phyloP scores from a whole-genome alignment of 2,113 vertebrate species.

The Eulemur rufifrons region DNA sequence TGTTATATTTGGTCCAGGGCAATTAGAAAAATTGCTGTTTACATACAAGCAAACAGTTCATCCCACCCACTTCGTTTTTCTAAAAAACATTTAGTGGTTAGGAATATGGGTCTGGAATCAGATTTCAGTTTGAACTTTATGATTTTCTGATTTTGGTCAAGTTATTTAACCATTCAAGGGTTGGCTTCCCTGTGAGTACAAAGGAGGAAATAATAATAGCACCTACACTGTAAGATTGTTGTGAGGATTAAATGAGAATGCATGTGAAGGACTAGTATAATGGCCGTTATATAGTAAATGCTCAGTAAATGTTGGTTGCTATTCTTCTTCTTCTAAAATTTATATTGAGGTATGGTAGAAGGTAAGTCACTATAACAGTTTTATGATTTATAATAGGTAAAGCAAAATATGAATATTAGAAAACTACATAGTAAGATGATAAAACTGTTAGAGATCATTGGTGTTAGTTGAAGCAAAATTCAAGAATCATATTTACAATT shows the following conservation, averaged over 20 bases:
- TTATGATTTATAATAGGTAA: constrained; percentile 11
- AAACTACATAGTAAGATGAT: constrained; percentile 6
- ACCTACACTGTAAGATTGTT: neutral
- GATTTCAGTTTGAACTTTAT: constrained; percentile 21
- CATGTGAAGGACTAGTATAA: neutral
- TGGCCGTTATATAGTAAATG: neutral
- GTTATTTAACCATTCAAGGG: constrained; percentile 11
- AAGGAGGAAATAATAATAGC: neutral
- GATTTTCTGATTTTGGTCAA: constrained; percentile 24
- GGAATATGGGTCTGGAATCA: neutral
- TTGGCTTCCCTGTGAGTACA: neutral
- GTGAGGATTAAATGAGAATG: neutral
- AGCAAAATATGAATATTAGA: constrained; percentile 29
- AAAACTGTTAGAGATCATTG: neutral
- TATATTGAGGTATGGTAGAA: neutral
- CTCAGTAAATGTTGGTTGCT: neutral
- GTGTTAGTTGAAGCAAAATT: neutral
- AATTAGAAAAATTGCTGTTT: constrained; percentile 44
- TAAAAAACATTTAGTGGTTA: neutral
- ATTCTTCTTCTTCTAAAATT: neutral
- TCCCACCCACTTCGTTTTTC: neutral
- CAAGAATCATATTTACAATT: constrained; percentile 30
- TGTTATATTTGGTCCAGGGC: neutral
- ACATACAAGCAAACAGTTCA: neutral
- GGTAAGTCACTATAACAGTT: neutral